Conservation (phyloP, 2,888 invertebrate species). For the Volucella inanis region DNA sequence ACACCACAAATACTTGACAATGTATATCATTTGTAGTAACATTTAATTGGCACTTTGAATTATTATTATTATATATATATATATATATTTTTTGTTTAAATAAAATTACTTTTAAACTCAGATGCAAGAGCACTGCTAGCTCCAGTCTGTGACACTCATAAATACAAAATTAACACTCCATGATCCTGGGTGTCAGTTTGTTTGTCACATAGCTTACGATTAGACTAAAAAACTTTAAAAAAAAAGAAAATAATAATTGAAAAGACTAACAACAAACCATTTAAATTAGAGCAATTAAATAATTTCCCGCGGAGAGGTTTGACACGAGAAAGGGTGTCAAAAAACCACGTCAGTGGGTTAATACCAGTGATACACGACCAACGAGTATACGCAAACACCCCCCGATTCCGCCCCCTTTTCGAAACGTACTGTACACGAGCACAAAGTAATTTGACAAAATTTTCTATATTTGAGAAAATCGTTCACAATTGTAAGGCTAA, state of each 20-base stretch:
- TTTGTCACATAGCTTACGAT: too few species aligned
- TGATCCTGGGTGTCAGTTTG: too few species aligned
- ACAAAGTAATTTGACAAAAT: too few species aligned
- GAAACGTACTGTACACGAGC: not conserved
- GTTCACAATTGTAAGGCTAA: too few species aligned
- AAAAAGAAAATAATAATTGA: slow-evolving; percentile 4
- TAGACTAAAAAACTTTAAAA: not conserved
- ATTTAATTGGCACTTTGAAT: slow-evolving; percentile 76
- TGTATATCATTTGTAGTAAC: slow-evolving; percentile 80
- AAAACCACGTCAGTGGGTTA: slow-evolving; percentile 50
- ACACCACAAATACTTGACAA: slow-evolving; percentile 79
- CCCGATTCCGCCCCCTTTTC: slow-evolving; percentile 45
- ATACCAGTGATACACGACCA: slow-evolving; percentile 48
- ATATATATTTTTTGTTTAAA: slow-evolving; percentile 10
- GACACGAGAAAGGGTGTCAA: slow-evolving; percentile 14
- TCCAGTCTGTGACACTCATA: not conserved
- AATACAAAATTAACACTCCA: not conserved
- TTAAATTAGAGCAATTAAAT: slow-evolving; percentile 31
- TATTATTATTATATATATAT: slow-evolving; percentile 1
- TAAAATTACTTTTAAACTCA: not conserved
- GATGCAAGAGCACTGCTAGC: not conserved
- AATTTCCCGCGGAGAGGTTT: slow-evolving; percentile 33
- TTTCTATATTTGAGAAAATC: too few species aligned
- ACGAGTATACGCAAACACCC: not conserved
- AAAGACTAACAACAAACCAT: not conserved